phyloP scores from a whole-genome alignment of 2,888 invertebrate species.

The Pristionchus japonicus region DNA sequence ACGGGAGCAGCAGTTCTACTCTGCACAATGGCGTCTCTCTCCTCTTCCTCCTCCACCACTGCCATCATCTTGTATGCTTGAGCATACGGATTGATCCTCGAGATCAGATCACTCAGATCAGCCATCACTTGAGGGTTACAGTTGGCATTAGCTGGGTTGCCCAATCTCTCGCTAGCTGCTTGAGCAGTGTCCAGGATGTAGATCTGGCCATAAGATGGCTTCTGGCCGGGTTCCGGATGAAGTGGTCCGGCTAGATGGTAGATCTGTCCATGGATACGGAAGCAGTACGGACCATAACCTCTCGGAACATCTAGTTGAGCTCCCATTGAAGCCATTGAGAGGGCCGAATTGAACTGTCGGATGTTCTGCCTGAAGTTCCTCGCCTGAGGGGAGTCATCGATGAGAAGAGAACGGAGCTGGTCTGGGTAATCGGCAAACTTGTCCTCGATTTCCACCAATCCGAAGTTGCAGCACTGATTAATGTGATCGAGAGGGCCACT shows the following conservation, averaged over 20 bases:
- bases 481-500: neutral
- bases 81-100: slow-evolving; percentile 49
- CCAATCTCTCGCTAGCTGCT: slow-evolving; percentile 49
- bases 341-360: slow-evolving; percentile 50
- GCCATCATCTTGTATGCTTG: slow-evolving; percentile 52
- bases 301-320: slow-evolving; percentile 44
- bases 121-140: slow-evolving; percentile 50
- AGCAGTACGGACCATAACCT: slow-evolving; percentile 52
- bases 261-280: slow-evolving; percentile 51
- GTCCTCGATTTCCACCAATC: neutral
- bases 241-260: slow-evolving; percentile 46
- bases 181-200: slow-evolving; percentile 50
- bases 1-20: neutral
- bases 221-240: slow-evolving; percentile 16
- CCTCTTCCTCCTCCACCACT: slow-evolving; percentile 50
- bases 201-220: slow-evolving; percentile 38
- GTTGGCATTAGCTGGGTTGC: slow-evolving; percentile 35
- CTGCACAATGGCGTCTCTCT: neutral
- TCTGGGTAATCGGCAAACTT: neutral
- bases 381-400: neutral
- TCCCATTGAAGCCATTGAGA: slow-evolving; percentile 51
- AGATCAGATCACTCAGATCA: slow-evolving; percentile 43
- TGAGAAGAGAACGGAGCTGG: neutral
- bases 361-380: neutral
- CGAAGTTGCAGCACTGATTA: neutral